Evolutionary conservation across 2,113 vertebrate species (phyloP).

Genomic region (Bagarius yarrelli): DNA sequence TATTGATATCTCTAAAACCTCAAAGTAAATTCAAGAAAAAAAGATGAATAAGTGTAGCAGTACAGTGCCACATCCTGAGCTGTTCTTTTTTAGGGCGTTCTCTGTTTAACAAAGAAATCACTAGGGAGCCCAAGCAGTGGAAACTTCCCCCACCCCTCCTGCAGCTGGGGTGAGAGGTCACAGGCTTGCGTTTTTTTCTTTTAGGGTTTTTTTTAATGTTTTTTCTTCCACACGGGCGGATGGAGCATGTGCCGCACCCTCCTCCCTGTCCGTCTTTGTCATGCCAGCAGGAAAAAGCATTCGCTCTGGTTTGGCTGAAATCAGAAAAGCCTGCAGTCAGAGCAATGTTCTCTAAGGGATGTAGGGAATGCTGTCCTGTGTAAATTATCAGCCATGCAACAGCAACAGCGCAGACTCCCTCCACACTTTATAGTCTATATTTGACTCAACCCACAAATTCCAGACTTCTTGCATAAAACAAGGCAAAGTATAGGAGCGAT

Average conservation of each 20-base stretch:
- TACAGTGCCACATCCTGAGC: background rate
- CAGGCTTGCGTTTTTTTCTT: slow-evolving; percentile 46
- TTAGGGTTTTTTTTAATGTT: background rate
- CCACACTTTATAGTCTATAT: background rate
- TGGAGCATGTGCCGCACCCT: slow-evolving; percentile 37
- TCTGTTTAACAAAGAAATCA: slow-evolving; percentile 65
- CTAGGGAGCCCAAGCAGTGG: slow-evolving; percentile 51
- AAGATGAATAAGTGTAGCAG: slow-evolving; percentile 5
- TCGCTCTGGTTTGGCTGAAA: slow-evolving; percentile 54
- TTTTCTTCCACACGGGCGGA: slow-evolving; percentile 26
- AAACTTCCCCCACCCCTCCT: slow-evolving; percentile 37
- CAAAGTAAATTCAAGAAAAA: background rate
- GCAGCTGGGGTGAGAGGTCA: slow-evolving; percentile 50
- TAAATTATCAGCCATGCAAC: slow-evolving; percentile 52
- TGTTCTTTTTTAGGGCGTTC: slow-evolving; percentile 57
- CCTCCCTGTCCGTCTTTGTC: slow-evolving; percentile 56
- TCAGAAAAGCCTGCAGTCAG: slow-evolving; percentile 52
- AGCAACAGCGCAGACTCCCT: slow-evolving; percentile 16
- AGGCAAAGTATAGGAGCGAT: slow-evolving; percentile 6
- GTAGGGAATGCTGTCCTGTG: slow-evolving; percentile 51
- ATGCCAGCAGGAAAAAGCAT: slow-evolving; percentile 60
- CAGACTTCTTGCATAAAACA: slow-evolving; percentile 19
- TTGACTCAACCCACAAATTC: slow-evolving; percentile 32
- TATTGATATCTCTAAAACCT: slow-evolving; percentile 2
- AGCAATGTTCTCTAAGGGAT: slow-evolving; percentile 47